Evolutionary conservation across 2,797 vertebrate genomes (phyloP).

Genomic region (Hemitrygon akajei): DNA sequence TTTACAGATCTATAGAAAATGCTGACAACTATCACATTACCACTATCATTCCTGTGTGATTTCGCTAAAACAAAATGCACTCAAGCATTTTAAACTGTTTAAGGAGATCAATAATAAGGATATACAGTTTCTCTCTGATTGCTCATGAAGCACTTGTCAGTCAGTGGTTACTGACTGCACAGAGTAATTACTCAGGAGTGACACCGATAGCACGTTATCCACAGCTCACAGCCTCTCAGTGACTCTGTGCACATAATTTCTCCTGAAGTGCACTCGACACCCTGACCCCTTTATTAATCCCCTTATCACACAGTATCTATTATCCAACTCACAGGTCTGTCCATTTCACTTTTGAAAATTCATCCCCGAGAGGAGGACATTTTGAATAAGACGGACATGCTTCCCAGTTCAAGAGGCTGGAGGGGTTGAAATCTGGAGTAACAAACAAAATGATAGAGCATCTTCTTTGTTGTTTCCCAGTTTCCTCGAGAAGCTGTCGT

Average conservation of each 20-base stretch:
- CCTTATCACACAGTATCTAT: neutral
- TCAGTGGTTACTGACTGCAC: slow-evolving; percentile 14
- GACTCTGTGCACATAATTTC: neutral
- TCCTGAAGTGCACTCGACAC: neutral
- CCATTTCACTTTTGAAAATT: neutral
- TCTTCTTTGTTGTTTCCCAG: too few relatives aligned
- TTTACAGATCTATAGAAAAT: neutral
- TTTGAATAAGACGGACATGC: neutral
- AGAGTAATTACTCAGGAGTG: slow-evolving; percentile 21
- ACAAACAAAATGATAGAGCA: too few relatives aligned
- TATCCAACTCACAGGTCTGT: neutral
- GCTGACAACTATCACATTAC: slow-evolving; percentile 11
- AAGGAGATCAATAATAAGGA: slow-evolving; percentile 28
- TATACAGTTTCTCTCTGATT: slow-evolving; percentile 31
- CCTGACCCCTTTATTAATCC: neutral
- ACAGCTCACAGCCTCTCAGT: neutral
- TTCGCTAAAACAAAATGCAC: slow-evolving; percentile 23
- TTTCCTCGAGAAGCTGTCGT: neutral
- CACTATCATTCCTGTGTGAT: neutral
- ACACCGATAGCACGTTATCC: slow-evolving; percentile 1
- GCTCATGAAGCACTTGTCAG: neutral
- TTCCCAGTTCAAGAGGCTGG: neutral
- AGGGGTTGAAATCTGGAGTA: too few relatives aligned
- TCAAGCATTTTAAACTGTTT: slow-evolving; percentile 24
- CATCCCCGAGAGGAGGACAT: neutral